Evolutionary conservation across 2,797 vertebrate species (phyloP), one percentile per base, ranked within the genome.

Genomic region (Xyrichtys novacula): DNA sequence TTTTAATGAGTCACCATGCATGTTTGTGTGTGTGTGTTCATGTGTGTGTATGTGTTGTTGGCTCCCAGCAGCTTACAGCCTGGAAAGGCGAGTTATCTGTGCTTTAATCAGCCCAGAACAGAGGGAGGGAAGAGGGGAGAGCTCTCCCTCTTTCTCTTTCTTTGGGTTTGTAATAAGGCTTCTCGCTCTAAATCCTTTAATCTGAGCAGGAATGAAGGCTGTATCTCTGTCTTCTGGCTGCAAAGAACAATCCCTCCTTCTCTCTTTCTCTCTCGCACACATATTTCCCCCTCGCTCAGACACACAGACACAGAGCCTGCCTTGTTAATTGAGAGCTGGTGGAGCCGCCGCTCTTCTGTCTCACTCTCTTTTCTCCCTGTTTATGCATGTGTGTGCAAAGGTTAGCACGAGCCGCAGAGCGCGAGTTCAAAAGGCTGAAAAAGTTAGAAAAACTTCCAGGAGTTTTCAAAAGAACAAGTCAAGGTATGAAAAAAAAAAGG

Each of bases 161-260:
- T 83, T 29, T 56, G 40, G 67, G 17, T 81, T 73, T 76, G 65
- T 86, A 82, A 84, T 86, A 81, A 75, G 85, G 71, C 76, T 79
- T 68, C 78, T 80, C n/a, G 74, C 76, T 85, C 61, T 69, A 86
- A 90, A 89, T 87, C 88, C 86, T 90, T 89, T 88, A 88, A 89
- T 90, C 87, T 88, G 74, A 82, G 84, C 31, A 77, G 77, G 87
- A 87, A 85, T 84, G 88, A 80, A 71, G 81, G 65, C 67, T 78
- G 26, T 67, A 78, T 88, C 82, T 88, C 83, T 74, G 68, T 82
- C 75, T 80, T 82, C 81, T 87, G 80, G 73, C 80, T 85, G 79
- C 72, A 64, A 39, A 73, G 71, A 84, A 85, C 78, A 81, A 80
- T 78, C 77, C 32, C 59, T 71, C 75, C 63, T 44, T 68, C 67